phyloP scores from a whole-genome alignment of 2,797 vertebrate genomes.

The Falco peregrinus region DNA sequence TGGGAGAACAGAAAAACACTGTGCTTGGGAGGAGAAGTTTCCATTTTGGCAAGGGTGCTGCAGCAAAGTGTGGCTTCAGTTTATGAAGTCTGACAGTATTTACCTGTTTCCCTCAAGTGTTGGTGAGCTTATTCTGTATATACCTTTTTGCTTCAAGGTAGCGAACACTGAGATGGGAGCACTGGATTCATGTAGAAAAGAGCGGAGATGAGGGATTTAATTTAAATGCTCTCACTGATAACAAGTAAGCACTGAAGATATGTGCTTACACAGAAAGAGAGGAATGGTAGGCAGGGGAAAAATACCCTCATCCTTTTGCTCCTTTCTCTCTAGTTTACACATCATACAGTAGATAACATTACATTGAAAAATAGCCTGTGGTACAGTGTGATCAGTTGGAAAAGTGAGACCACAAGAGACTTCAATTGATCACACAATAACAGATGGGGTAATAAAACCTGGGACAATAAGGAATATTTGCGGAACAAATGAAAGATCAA shows the following conservation, averaged over 20 bases:
- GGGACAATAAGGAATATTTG: slow-evolving; percentile 65
- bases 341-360: slow-evolving; percentile 3
- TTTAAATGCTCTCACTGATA: neutral
- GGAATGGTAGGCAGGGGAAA: slow-evolving; percentile 28
- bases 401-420: slow-evolving; percentile 37
- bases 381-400: slow-evolving; percentile 29
- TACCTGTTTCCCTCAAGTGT: neutral
- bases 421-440: slow-evolving; percentile 44
- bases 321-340: slow-evolving; percentile 2
- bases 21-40: neutral
- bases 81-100: neutral
- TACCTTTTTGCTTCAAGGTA: neutral
- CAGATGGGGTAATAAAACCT: slow-evolving; percentile 65
- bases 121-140: neutral
- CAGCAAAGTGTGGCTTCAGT: neutral
- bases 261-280: neutral
- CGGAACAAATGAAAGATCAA: slow-evolving; percentile 62
- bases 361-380: slow-evolving; percentile 46
- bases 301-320: slow-evolving; percentile 3
- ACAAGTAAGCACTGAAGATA: neutral
- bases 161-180: neutral
- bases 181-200: neutral
- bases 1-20: neutral
- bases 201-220: neutral
- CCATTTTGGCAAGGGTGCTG: neutral